Base-by-base conservation (phyloP, 37 sponge, comb jelly and placozoan species). In the Ianthella basta region DNA sequence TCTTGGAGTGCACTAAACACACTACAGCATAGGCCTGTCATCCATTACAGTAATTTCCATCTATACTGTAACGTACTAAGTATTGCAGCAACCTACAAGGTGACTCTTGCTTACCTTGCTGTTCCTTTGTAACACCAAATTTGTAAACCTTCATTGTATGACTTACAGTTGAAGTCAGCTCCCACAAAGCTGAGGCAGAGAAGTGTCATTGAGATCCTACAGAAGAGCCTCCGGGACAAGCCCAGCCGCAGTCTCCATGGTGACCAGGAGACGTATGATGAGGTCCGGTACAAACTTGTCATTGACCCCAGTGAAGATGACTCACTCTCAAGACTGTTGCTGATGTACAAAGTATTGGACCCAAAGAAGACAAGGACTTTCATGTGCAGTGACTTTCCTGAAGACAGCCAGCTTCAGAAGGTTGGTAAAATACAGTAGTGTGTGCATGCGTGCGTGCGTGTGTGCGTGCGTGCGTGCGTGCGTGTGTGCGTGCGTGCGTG, bases 371-470 rank as follows among this genome's bases (percentile, higher is more conserved):
- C 92, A 23, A 72, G 91, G 15, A 88, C 85, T 60, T 95, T 82
- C 59, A 72, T 92, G 23, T 95, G 96, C 88, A 90, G 91, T 80
- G 89, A 95, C 61, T 95, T 95, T 81, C 91, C 93, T 60, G 96
- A 88, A n/a, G 96, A 95, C 55, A 79, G 84, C 29, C 91, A 95
- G 59, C 36, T 95, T 0, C 93, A 95, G 63, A 92, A 95, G 68
- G 92, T 92, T 25, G 36, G 55, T 27, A 60, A 50, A n/a, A n/a
- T n/a, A n/a, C n/a, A n/a, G n/a, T n/a, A n/a, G n/a, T n/a, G n/a
- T n/a, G n/a, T n/a, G n/a, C n/a, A n/a, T n/a, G n/a, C n/a, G n/a
- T n/a, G n/a, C n/a, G n/a, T n/a, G n/a, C n/a, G n/a, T n/a, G n/a
- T n/a, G n/a, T n/a, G n/a, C 72, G 4, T 2, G 3, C 2, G 14